Conservation (phyloP, 2,113 vertebrate genomes). For the Dipodomys merriami region DNA sequence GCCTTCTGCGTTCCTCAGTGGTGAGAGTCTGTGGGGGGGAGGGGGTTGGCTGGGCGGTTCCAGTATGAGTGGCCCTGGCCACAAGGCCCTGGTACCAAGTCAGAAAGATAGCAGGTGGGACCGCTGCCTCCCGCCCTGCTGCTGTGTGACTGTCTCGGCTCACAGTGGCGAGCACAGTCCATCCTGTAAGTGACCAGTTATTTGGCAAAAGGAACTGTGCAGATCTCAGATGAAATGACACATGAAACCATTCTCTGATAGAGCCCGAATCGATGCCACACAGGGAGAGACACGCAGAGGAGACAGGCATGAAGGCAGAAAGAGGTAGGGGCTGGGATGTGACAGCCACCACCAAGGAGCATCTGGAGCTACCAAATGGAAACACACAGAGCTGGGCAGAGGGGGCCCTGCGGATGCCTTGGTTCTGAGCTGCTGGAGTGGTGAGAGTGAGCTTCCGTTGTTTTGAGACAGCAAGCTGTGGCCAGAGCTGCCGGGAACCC, state of each 20-base stretch:
- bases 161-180: background rate
- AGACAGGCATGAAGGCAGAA: background rate
- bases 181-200: background rate
- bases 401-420: background rate
- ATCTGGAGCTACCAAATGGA: too few species aligned
- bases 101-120: slow-evolving; percentile 54
- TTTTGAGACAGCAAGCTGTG: background rate
- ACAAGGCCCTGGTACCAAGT: background rate
- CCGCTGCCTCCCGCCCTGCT: background rate
- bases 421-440: background rate
- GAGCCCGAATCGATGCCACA: background rate
- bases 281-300: background rate
- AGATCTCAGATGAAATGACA: background rate
- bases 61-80: slow-evolving; percentile 63
- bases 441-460: background rate
- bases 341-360: background rate
- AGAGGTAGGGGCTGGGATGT: background rate
- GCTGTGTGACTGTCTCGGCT: background rate
- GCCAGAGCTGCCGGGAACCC: background rate
- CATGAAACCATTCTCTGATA: background rate
- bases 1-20: slow-evolving; percentile 10
- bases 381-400: background rate
- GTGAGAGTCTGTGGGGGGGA: background rate
- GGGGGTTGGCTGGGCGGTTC: background rate
- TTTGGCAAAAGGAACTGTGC: slow-evolving; percentile 22